Conservation (phyloP, 37 sponge, comb jelly and placozoan genomes). For the Amphimedon queenslandica region DNA sequence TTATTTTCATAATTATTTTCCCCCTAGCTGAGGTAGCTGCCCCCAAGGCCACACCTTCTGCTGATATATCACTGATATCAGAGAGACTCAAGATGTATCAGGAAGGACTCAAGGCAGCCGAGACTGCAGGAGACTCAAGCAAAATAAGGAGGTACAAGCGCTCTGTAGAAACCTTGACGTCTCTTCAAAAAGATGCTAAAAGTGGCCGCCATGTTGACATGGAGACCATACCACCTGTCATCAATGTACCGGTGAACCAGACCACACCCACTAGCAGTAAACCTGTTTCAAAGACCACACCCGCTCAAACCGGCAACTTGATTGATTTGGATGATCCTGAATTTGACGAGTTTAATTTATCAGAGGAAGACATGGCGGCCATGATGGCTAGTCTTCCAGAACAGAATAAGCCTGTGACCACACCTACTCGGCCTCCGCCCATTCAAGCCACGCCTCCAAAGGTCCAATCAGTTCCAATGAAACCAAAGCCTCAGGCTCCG, state of each 20-base stretch:
- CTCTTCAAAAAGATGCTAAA: constrained; percentile 3
- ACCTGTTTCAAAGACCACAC: not conserved
- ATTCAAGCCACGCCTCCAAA: not conserved
- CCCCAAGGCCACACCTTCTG: not conserved
- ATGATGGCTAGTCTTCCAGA: constrained; percentile 6
- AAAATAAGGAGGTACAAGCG: constrained; percentile 72
- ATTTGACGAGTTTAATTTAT: constrained; percentile 42
- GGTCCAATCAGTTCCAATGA: too few relatives aligned
- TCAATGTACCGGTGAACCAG: constrained; percentile 6
- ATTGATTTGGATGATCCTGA: constrained; percentile 34
- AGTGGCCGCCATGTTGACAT: constrained; percentile 20
- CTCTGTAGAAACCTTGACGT: constrained; percentile 30
- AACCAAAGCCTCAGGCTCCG: not conserved
- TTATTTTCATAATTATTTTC: too few relatives aligned
- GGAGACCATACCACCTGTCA: constrained; percentile 43
- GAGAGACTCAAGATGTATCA: constrained; percentile 51
- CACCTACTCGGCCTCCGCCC: not conserved
- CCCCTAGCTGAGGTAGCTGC: not conserved
- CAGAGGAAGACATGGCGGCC: constrained; percentile 35
- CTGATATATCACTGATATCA: not conserved
- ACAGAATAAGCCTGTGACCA: not conserved
- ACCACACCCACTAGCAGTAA: constrained; percentile 3
- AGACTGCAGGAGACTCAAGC: constrained; percentile 42
- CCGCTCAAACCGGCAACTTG: constrained; percentile 5
- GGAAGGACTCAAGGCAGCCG: constrained; percentile 42